A percentile compares a stretch with the other conserved stretches of the same genome.
These are phyloP conservation scores for Hyla sarda DNA, from an alignment of 2,113 vertebrate species.

Conservation along the genomic window DNA sequence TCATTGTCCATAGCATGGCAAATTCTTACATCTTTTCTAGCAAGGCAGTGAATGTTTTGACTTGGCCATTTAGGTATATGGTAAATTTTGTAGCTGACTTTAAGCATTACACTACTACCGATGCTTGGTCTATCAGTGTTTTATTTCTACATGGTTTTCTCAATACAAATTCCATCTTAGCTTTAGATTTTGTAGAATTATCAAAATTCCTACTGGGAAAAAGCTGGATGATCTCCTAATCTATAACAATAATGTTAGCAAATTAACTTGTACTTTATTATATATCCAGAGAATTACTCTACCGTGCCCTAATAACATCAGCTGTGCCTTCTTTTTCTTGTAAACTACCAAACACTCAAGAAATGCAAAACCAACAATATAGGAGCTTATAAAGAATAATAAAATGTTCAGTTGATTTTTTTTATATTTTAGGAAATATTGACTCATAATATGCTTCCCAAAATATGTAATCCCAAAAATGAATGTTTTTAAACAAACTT, in stretches of 20 bases:
- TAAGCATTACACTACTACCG: background rate
- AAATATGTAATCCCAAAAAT: too few species aligned
- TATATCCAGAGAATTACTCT: background rate
- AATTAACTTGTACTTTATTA: background rate
- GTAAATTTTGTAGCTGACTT: background rate
- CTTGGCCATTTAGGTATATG: too few species aligned
- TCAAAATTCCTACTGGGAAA: conserved; percentile 4
- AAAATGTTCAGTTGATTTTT: too few species aligned
- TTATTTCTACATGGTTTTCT: background rate
- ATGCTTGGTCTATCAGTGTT: background rate
- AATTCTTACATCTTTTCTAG: too few species aligned
- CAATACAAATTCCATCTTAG: background rate
- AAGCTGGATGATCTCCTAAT: background rate
- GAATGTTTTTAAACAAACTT: too few species aligned
- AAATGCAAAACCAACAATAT: too few species aligned
- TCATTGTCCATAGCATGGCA: too few species aligned
- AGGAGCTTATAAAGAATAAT: too few species aligned
- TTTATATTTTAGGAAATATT: too few species aligned
- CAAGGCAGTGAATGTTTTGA: too few species aligned
- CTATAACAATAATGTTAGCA: background rate
- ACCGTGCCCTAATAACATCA: background rate
- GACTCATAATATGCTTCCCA: too few species aligned
- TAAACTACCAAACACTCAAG: background rate
- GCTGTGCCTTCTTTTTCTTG: background rate
- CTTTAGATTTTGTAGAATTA: background rate